Percentiles rank a stretch among this genome's conserved stretches.
Conservation (phyloP, 2,113 vertebrate species). For the Malurus elegans region DNA sequence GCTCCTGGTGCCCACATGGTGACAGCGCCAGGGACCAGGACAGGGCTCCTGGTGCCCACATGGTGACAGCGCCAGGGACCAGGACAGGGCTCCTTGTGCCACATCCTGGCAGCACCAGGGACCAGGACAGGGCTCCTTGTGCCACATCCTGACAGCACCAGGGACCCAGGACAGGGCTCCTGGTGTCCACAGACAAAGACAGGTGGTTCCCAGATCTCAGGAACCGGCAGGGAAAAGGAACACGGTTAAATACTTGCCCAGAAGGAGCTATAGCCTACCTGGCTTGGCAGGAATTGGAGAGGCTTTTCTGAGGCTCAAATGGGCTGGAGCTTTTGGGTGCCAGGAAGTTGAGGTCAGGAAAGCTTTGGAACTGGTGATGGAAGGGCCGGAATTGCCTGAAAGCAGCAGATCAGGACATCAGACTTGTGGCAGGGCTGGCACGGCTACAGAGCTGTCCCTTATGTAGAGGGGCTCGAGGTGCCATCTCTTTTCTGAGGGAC, state of each 20-base stretch:
- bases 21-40: no score
- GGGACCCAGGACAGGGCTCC: background rate
- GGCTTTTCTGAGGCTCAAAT: constrained; percentile 72
- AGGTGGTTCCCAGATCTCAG: background rate
- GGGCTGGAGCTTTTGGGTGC: constrained; percentile 77
- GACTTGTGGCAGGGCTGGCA: background rate
- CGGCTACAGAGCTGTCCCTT: background rate
- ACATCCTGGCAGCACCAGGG: no score
- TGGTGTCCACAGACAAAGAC: rapidly evolving
- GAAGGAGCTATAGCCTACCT: constrained; percentile 53
- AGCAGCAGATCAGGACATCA: constrained; percentile 1
- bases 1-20: no score
- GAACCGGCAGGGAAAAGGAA: background rate
- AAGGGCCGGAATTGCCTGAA: constrained; percentile 83
- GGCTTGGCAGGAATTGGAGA: background rate
- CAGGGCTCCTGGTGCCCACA: no score
- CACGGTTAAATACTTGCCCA: background rate
- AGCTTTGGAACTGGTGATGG: constrained; percentile 78
- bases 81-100: no score
- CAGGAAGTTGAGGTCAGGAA: constrained; percentile 79
- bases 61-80: no score
- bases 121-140: no score
- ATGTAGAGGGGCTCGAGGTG: background rate
- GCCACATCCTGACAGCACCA: background rate
- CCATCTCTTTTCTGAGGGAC: background rate